These are phyloP conservation scores for Lamprologus ornatipinnis DNA, from an alignment of 2,113 vertebrate species.

Conservation along the genomic window DNA sequence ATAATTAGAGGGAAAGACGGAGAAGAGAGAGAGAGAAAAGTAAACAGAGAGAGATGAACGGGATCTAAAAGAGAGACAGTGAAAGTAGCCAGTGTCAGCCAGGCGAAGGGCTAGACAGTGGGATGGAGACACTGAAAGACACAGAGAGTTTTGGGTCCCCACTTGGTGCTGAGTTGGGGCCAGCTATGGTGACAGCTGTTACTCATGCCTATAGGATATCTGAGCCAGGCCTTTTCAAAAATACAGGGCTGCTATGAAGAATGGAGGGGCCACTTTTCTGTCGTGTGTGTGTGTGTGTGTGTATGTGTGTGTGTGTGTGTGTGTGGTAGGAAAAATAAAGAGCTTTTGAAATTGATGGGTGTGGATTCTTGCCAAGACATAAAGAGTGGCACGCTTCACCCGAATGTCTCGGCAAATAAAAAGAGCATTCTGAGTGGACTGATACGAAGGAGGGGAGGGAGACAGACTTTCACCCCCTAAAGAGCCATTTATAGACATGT, in stretches of 20 bases:
- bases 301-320: not conserved
- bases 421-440: slow-evolving; percentile 41
- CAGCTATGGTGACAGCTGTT: slow-evolving; percentile 84
- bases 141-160: slow-evolving; percentile 54
- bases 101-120: slow-evolving; percentile 48
- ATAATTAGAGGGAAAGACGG: not conserved
- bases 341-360: slow-evolving; percentile 13
- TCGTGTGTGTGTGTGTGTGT: not conserved
- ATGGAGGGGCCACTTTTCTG: slow-evolving; percentile 59
- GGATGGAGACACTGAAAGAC: slow-evolving; percentile 59
- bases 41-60: not conserved
- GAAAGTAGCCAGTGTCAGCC: slow-evolving; percentile 43
- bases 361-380: slow-evolving; percentile 28
- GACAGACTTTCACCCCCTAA: slow-evolving; percentile 66
- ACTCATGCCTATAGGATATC: slow-evolving; percentile 81
- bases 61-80: slow-evolving; percentile 21
- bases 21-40: slow-evolving; percentile 17
- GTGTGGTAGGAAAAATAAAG: not conserved
- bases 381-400: slow-evolving; percentile 72
- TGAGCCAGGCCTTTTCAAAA: slow-evolving; percentile 87
- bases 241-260: slow-evolving; percentile 78
- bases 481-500: slow-evolving; percentile 34
- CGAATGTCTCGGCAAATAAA: slow-evolving; percentile 76
- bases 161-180: slow-evolving; percentile 64
- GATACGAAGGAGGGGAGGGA: slow-evolving; percentile 41